Base-by-base conservation (phyloP, 1,140 invertebrate genomes). In the Trachelipus rathkii region DNA sequence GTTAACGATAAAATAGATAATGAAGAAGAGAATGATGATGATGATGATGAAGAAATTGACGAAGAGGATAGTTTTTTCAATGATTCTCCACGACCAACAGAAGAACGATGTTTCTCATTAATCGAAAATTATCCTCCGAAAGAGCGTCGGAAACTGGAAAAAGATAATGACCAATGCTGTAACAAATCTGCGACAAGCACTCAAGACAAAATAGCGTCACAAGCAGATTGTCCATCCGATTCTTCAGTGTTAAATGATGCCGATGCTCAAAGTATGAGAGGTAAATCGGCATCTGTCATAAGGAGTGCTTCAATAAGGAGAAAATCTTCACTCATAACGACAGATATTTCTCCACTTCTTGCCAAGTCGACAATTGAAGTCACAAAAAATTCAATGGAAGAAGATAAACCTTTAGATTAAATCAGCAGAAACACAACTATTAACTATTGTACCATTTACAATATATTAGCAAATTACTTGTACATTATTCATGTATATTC, bases 81-180 rank as follows among this genome's bases (percentile, higher is more conserved):
- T 33, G 60, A 68, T n/a, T 46, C 23, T 23, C 53, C 33, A 6
- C 43, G 60, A 15, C 53, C 73, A 60, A 67, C 73, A 5, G 44
- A 75, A 43, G 73, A 68, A 23, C 50, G 73, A 10, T 44, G 73
- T 33, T 75, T 75, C 45, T 75, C 73, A 7, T 60, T 75, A 13
- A 75, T 75, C 13, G 73, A 75, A 75, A 75, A 75, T 43, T 75
- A 75, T 19, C 73, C 73, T n/a, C 73, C 73, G 4, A 75, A 75
- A 67, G 73, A 75, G 23, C 53, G 73, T 9, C 66, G 60, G n/a
- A 75, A 75, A 67, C 43, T 75, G 43, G 60, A 66, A 45, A 75
- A 75, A 44, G 73, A 68, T 0, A 60, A 13, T 19, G 50, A 60
- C 8, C 33, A 33, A 33, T 13, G 50, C 50, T 13, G 50, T 15